Conservation (phyloP, 92 coral and sea anemone species). For the Diadumene lineata region DNA sequence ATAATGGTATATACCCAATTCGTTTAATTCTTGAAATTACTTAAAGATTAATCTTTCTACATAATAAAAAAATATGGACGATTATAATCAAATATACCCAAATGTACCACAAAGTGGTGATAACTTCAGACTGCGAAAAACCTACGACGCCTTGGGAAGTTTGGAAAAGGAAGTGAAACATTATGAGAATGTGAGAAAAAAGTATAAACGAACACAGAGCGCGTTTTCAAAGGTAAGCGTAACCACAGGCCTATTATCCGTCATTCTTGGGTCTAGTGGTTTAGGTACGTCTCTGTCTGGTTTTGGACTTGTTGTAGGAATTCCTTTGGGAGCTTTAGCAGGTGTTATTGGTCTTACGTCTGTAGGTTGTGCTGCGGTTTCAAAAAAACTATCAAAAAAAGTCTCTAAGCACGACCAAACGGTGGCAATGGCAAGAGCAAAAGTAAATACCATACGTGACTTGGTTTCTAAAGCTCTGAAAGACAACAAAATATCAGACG, state of each 20-base stretch:
- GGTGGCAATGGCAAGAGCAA: constrained; percentile 37
- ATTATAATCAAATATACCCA: constrained; percentile 23
- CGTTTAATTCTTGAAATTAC: too few relatives aligned
- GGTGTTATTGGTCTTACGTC: constrained; percentile 41
- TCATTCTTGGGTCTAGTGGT: constrained; percentile 37
- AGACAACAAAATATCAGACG: constrained; percentile 40
- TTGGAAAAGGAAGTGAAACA: constrained; percentile 50
- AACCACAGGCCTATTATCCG: constrained; percentile 40
- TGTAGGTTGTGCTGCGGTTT: constrained; percentile 37
- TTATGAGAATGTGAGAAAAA: constrained; percentile 50
- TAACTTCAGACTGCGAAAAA: constrained; percentile 42
- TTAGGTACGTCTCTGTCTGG: constrained; percentile 56
- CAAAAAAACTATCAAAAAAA: constrained; percentile 41
- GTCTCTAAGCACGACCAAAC: constrained; percentile 56
- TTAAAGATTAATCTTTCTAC: constrained; percentile 15
- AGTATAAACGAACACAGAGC: constrained; percentile 40
- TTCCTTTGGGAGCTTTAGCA: constrained; percentile 44
- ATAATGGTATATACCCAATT: too few relatives aligned
- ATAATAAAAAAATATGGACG: constrained; percentile 38
- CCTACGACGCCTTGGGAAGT: constrained; percentile 31
- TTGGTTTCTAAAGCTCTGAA: constrained; percentile 44
- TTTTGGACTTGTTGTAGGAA: constrained; percentile 43
- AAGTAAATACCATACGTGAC: constrained; percentile 42
- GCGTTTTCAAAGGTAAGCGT: constrained; percentile 36
- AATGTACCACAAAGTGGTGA: constrained; percentile 27